phyloP scores from a whole-genome alignment of 1,140 invertebrate genomes.

The Lasioglossum baleicum region DNA sequence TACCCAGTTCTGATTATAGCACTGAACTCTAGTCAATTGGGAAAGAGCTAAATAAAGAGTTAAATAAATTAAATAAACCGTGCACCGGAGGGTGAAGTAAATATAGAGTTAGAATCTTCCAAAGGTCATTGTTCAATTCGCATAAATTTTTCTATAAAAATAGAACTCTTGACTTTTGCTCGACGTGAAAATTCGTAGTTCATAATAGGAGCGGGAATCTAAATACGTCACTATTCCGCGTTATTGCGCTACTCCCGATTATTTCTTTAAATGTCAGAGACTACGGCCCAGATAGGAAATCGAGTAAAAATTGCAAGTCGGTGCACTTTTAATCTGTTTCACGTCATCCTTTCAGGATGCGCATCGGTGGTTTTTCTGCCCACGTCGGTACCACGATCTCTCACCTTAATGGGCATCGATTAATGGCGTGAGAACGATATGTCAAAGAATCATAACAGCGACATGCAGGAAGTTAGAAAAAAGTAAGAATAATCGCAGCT shows the following conservation, averaged over 20 bases:
- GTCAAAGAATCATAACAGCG: slow-evolving; percentile 15
- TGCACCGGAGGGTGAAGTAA: too few species aligned
- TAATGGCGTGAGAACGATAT: slow-evolving; percentile 17
- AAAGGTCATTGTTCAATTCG: too few species aligned
- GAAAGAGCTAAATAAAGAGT: too few species aligned
- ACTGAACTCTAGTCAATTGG: too few species aligned
- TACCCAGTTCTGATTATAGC: too few species aligned
- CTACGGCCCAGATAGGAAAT: slow-evolving; percentile 35
- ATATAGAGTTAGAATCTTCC: too few species aligned
- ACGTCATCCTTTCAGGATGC: background rate
- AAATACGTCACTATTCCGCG: background rate
- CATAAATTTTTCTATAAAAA: background rate
- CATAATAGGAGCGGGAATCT: background rate
- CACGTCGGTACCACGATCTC: slow-evolving; percentile 21
- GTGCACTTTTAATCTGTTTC: slow-evolving; percentile 42
- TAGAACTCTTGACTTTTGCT: too few species aligned
- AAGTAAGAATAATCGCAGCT: background rate
- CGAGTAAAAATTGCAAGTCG: slow-evolving; percentile 45
- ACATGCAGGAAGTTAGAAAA: background rate
- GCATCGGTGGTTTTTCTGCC: background rate
- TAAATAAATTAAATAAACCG: too few species aligned
- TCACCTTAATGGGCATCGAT: slow-evolving; percentile 28
- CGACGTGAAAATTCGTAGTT: background rate
- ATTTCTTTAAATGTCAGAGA: slow-evolving; percentile 33
- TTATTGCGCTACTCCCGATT: slow-evolving; percentile 2